Evolutionary conservation across 2,113 vertebrate species (phyloP), one percentile per base, ranked within the genome.

Genomic region (Rhagologus leucostigma): DNA sequence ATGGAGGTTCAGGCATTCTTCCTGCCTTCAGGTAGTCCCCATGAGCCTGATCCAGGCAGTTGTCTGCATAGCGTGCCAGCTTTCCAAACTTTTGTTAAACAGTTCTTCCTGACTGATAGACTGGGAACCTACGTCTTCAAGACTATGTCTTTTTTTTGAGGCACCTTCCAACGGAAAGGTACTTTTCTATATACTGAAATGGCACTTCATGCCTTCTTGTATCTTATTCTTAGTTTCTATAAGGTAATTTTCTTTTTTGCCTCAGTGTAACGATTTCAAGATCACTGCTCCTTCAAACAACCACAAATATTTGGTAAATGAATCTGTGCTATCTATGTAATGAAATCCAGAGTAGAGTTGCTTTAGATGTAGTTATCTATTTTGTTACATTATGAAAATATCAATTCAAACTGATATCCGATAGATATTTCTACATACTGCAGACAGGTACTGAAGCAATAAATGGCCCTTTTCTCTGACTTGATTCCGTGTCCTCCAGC

Each of bases 31-130:
- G 24, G 13, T 32, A 22, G 47, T 76, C 4, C 32, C 22, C 22
- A 11, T 16, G 32, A 83, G 15, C 17, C 37, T 62, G 32, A 50
- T 1, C 16, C 11, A 88, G 18, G 13, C 8, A 32, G 23, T 2
- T 53, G 7, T n/a, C 41, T 86, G 41, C 6, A 4, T 4, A 59
- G 11, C 0, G 0, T 21, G 44, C 18, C 41, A 91, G 7, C 11
- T 76, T 86, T 55, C 19, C 33, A 88, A 46, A n/a, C 11, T 44
- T 93, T n/a, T 59, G 26, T 59, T 62, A 81, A 52, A 33, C 7
- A 16, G 3, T 30, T 79, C 30, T 83, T 56, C 8, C 11, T 11
- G 29, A 4, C 3, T 21, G 15, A 14, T 27, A 65, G 32, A 35
- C 5, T 7, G 1, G 35, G 6, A 83, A 69, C 4, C 1, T 29